Evolutionary conservation across 2,113 vertebrate genomes (phyloP).

Genomic region (Paedocypris sp.): DNA sequence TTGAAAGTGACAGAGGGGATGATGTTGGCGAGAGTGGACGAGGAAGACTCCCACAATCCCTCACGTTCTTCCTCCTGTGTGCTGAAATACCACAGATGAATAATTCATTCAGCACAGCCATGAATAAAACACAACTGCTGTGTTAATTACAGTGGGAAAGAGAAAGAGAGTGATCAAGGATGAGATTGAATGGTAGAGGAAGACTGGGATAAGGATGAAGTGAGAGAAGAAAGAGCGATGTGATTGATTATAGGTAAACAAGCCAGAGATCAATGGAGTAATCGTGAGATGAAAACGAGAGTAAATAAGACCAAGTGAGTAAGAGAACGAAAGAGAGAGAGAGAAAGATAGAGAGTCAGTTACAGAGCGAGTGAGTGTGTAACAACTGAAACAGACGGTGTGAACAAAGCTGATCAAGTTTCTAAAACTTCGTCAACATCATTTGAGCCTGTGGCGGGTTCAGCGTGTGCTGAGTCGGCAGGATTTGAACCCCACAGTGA

Average conservation of each 20-base stretch:
- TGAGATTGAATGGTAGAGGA: no score
- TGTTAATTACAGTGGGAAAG: no score
- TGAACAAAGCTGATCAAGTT: constrained; percentile 4
- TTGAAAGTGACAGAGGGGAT: background rate
- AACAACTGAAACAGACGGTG: background rate
- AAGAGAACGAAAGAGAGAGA: no score
- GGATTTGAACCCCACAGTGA: background rate
- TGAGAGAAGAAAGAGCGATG: no score
- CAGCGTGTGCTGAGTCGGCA: background rate
- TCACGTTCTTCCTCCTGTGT: constrained; percentile 39
- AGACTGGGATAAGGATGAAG: no score
- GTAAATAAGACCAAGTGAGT: no score
- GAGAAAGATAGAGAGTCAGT: constrained; percentile 18
- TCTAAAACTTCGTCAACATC: constrained; percentile 11
- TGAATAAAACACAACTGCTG: no score
- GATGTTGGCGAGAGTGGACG: background rate
- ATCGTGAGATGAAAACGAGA: no score
- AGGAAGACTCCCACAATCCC: constrained; percentile 23
- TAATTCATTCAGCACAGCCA: constrained; percentile 50
- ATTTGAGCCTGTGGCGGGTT: constrained; percentile 14
- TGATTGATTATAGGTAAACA: no score
- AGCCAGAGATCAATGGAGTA: no score
- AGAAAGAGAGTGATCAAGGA: no score
- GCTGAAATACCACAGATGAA: constrained; percentile 46
- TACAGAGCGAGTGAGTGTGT: background rate